Conservation (phyloP, 2,797 vertebrate species). For the Poeciliopsis turneri region DNA sequence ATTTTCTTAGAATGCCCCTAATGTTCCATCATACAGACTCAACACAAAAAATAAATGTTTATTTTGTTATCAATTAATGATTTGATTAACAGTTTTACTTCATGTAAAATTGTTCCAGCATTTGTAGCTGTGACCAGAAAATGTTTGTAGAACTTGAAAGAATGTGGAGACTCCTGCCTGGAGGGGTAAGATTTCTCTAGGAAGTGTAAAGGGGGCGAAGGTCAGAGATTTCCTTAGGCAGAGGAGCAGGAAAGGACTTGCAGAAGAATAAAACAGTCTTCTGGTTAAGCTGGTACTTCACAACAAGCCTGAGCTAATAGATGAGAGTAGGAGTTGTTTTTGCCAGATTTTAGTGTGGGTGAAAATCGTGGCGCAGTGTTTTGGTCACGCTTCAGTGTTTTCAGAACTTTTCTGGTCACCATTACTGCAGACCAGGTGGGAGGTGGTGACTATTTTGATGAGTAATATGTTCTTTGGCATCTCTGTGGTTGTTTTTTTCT, state of each 20-base stretch:
- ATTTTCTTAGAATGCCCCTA: too few relatives aligned
- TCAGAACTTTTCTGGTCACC: conserved; percentile 6
- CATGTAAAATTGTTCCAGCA: neutral
- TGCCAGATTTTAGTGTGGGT: conserved; percentile 16
- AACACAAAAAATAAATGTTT: neutral
- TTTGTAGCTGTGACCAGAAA: neutral
- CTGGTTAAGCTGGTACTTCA: neutral
- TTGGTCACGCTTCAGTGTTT: conserved; percentile 9
- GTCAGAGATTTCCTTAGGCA: conserved; percentile 2
- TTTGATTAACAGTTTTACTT: neutral
- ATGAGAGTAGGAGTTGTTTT: conserved; percentile 4
- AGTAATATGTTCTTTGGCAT: conserved; percentile 3
- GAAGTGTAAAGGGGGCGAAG: neutral
- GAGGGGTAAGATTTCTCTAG: neutral
- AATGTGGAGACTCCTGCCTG: neutral
- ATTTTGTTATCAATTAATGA: neutral
- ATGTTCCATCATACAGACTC: neutral
- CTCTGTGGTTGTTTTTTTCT: neutral
- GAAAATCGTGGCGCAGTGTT: neutral
- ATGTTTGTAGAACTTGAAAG: neutral
- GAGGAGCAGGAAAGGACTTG: conserved; percentile 13
- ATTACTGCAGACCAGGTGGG: neutral
- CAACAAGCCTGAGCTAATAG: neutral
- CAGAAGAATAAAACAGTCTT: neutral
- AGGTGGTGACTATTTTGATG: conserved; percentile 8